Evolutionary conservation across 2,888 invertebrate genomes (phyloP).

Genomic region (Callimorpha dominula): DNA sequence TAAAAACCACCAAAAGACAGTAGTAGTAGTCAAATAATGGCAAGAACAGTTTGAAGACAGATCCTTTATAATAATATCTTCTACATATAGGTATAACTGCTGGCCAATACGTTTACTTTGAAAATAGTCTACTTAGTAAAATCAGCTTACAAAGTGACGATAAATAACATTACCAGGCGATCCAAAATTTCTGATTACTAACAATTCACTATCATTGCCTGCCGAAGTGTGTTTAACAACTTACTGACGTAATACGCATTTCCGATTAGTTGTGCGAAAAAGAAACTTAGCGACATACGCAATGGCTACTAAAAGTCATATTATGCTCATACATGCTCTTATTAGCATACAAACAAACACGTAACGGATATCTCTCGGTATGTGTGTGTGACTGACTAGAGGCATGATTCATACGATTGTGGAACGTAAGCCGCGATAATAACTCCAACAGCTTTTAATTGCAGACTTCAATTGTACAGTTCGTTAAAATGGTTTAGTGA

Average conservation of each 20-base stretch:
- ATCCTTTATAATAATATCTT: background rate
- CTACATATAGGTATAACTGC: too few species aligned
- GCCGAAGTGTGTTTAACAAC: background rate
- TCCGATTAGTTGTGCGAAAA: conserved; percentile 9
- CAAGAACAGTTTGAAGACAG: background rate
- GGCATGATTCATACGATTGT: conserved; percentile 45
- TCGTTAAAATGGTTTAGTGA: background rate
- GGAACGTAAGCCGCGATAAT: conserved; percentile 35
- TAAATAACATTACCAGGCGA: background rate
- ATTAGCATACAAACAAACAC: conserved; percentile 18
- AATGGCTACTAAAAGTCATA: conserved; percentile 10
- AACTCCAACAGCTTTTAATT: conserved; percentile 34
- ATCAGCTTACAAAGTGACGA: too few species aligned
- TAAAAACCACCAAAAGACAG: background rate
- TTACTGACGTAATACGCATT: conserved; percentile 5
- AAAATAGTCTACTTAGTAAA: too few species aligned
- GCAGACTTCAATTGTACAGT: conserved; percentile 8
- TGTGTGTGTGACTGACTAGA: conserved; percentile 31
- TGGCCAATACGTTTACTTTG: too few species aligned
- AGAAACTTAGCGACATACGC: conserved; percentile 1
- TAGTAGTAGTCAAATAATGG: background rate
- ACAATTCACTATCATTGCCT: background rate
- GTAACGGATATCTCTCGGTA: conserved; percentile 2
- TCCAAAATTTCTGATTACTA: background rate
- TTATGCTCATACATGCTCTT: conserved; percentile 5